These are phyloP conservation scores for Egretta garzetta DNA, from an alignment of 2,113 vertebrate species.

Conservation along the genomic window DNA sequence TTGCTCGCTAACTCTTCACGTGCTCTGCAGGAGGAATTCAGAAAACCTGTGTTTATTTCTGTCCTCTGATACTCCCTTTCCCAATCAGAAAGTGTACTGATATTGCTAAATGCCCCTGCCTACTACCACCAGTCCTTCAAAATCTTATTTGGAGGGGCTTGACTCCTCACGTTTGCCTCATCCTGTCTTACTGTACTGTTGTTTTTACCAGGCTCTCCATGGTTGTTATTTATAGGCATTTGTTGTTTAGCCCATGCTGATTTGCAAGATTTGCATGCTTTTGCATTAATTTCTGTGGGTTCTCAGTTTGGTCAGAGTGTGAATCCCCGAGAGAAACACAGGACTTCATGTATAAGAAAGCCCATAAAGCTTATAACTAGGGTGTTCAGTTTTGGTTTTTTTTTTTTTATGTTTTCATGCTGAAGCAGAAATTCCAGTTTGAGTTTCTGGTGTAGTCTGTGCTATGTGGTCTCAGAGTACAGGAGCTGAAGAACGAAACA, in stretches of 20 bases:
- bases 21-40: background rate
- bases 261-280: background rate
- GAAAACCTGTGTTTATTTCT: background rate
- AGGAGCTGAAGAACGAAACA: background rate
- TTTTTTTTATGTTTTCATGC: background rate
- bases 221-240: background rate
- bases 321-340: background rate
- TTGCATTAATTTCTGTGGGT: background rate
- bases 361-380: background rate
- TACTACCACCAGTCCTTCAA: background rate
- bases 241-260: background rate
- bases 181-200: background rate
- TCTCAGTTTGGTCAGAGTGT: background rate
- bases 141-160: background rate
- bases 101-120: background rate
- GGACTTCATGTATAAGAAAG: background rate
- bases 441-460: background rate
- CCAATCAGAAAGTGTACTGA: background rate
- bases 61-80: background rate
- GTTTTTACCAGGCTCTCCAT: background rate
- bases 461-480: background rate
- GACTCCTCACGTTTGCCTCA: background rate
- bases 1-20: background rate
- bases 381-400: background rate
- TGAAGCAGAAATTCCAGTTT: background rate